These are phyloP conservation scores for Discoglossus pictus DNA, from an alignment of 2,797 vertebrate species.

Conservation along the genomic window DNA sequence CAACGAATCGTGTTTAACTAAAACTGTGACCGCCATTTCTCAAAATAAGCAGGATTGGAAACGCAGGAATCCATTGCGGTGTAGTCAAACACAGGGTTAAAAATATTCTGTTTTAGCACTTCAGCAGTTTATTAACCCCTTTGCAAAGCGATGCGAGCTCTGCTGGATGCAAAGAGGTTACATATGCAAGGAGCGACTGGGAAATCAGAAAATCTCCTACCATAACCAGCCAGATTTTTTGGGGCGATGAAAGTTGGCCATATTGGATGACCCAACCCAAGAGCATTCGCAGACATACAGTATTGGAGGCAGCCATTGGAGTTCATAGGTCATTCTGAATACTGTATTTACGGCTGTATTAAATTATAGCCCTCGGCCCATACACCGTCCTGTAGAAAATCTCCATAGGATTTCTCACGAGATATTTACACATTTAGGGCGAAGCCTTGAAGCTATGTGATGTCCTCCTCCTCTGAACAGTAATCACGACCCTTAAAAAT, in stretches of 20 bases:
- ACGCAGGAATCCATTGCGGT: background rate
- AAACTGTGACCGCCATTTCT: background rate
- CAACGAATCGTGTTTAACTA: background rate
- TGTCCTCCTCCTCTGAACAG: constrained; percentile 91
- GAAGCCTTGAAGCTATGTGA: constrained; percentile 72
- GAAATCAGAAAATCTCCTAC: constrained; percentile 33
- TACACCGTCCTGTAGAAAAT: constrained; percentile 58
- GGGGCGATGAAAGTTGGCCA: constrained; percentile 5
- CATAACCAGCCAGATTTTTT: constrained; percentile 14
- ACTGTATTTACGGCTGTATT: constrained; percentile 8
- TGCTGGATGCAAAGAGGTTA: background rate
- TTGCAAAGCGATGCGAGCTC: background rate
- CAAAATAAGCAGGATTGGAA: background rate
- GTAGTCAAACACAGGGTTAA: background rate
- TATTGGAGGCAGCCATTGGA: constrained; percentile 15
- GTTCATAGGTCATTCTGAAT: constrained; percentile 22
- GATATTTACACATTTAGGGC: constrained; percentile 75
- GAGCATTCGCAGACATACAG: constrained; percentile 22
- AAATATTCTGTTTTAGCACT: too few species aligned
- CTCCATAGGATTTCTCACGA: constrained; percentile 65
- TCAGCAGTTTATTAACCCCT: background rate
- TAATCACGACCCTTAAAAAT: constrained; percentile 87
- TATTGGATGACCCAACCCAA: constrained; percentile 16
- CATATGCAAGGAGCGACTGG: too few species aligned
- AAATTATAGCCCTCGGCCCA: background rate